Percentiles rank a stretch among this genome's conserved stretches.
These are phyloP conservation scores for Conomelus anceps DNA, from an alignment of 2,888 invertebrate species.

Conservation along the genomic window DNA sequence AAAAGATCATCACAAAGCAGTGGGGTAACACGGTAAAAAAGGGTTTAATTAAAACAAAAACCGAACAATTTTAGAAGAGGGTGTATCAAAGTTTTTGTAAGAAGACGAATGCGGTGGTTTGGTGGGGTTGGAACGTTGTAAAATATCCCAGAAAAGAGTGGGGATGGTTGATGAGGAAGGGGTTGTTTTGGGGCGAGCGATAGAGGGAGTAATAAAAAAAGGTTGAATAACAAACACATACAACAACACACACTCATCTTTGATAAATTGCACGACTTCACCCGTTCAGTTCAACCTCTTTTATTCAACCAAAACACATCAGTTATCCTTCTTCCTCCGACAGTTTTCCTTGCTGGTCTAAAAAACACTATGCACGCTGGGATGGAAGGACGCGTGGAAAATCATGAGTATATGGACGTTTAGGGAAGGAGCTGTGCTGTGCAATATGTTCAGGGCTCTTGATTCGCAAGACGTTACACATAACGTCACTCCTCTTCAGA, in stretches of 20 bases:
- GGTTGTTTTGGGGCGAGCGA: background rate
- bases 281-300: background rate
- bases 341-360: background rate
- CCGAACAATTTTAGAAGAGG: background rate
- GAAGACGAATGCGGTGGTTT: background rate
- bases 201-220: background rate
- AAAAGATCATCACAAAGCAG: background rate
- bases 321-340: background rate
- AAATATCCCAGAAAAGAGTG: background rate
- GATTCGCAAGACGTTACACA: background rate
- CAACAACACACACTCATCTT: background rate
- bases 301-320: background rate
- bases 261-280: background rate
- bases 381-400: background rate
- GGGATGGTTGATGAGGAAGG: background rate
- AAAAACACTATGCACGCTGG: background rate
- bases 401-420: background rate
- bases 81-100: background rate
- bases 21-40: background rate
- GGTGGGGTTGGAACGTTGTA: background rate
- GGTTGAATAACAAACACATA: background rate
- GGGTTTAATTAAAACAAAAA: background rate
- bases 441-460: background rate
- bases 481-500: background rate
- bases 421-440: background rate